Evolutionary conservation across 1,140 invertebrate genomes (phyloP).

Genomic region (Trachymyrmex cornetzi): DNA sequence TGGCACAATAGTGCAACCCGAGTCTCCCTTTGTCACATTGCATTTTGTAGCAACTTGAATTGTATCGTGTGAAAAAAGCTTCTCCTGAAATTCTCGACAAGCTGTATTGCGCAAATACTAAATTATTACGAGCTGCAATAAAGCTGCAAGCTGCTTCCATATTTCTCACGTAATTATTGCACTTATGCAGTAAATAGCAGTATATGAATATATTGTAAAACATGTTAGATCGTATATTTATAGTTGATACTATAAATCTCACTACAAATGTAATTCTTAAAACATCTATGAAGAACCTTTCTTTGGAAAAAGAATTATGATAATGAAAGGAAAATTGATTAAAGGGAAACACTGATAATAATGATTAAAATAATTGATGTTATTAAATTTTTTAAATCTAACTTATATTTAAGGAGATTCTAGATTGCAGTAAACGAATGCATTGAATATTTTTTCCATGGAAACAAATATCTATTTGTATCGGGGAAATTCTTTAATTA

Average conservation of each 20-base stretch:
- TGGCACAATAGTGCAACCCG: constrained; percentile 33
- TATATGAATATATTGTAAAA: neutral
- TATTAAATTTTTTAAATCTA: neutral
- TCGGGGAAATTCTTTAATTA: constrained; percentile 9
- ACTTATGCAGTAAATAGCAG: constrained; percentile 10
- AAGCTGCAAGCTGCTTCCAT: neutral
- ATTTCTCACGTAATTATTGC: constrained; percentile 21
- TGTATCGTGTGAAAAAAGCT: constrained; percentile 19
- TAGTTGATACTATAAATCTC: neutral
- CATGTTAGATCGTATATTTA: neutral
- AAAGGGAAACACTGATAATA: neutral
- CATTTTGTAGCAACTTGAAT: constrained; percentile 10
- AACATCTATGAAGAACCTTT: neutral
- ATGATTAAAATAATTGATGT: constrained; percentile 22
- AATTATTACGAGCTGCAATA: constrained; percentile 41
- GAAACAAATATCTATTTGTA: constrained; percentile 3
- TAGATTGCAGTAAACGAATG: neutral
- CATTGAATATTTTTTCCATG: neutral
- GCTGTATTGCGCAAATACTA: constrained; percentile 22
- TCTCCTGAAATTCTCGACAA: neutral
- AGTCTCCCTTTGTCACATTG: constrained; percentile 50
- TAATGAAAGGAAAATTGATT: neutral
- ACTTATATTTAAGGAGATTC: neutral
- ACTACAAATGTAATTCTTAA: neutral
- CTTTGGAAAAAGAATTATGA: neutral